Percentiles rank a stretch among this genome's conserved stretches.
Evolutionary conservation across 2,797 vertebrate genomes (phyloP).

Genomic region (Pteronotus mesoamericanus): DNA sequence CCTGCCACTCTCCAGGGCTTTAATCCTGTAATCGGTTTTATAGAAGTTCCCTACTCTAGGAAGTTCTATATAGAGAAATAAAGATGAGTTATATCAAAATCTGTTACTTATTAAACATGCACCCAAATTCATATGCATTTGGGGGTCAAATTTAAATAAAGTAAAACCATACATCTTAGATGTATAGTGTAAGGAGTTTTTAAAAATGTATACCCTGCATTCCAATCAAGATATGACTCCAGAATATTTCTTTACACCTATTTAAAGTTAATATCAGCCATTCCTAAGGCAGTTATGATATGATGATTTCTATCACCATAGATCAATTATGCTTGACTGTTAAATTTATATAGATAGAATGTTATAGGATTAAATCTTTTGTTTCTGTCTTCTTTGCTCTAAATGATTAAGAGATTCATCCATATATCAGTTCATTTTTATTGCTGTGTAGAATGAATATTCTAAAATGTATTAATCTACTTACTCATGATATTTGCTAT

Average conservation of each 20-base stretch:
- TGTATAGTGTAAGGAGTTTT: background rate
- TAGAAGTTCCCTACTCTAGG: background rate
- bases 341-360: background rate
- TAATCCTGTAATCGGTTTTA: background rate
- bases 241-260: background rate
- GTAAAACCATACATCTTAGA: background rate
- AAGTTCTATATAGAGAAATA: background rate
- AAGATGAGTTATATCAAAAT: background rate
- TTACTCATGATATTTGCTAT: background rate
- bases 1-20: background rate
- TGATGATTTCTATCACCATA: background rate
- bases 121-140: background rate
- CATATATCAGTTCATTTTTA: background rate
- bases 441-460: background rate
- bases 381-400: background rate
- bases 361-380: background rate
- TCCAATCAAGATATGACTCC: background rate
- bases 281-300: background rate
- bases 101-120: background rate
- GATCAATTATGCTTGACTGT: background rate
- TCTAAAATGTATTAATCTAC: background rate
- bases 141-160: background rate
- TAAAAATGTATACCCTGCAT: background rate
- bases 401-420: background rate
- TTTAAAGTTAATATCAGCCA: background rate